phyloP scores from a whole-genome alignment of 1,140 invertebrate species.

The Orius insidiosus region DNA sequence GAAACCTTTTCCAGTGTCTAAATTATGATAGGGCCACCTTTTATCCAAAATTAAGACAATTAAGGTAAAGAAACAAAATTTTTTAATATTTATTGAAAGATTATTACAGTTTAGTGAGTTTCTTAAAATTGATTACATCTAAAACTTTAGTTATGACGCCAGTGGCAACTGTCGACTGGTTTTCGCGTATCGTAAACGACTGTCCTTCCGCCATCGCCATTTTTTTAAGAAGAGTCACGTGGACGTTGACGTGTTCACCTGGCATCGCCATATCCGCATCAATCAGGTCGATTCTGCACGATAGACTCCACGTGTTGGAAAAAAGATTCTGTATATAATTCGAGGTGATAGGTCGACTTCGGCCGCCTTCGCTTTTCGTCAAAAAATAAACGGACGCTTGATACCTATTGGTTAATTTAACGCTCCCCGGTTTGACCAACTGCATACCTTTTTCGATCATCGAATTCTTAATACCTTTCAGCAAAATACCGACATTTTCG shows the following conservation, averaged over 20 bases:
- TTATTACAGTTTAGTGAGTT: slow-evolving; percentile 8
- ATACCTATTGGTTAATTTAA: slow-evolving; percentile 55
- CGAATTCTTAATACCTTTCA: slow-evolving; percentile 56
- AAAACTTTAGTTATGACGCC: slow-evolving; percentile 52
- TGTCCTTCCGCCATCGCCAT: slow-evolving; percentile 69
- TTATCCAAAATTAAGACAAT: too few relatives aligned
- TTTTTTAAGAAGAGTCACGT: slow-evolving; percentile 48
- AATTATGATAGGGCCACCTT: too few relatives aligned
- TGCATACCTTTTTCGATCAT: slow-evolving; percentile 65
- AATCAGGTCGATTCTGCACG: slow-evolving; percentile 48
- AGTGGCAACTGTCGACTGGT: slow-evolving; percentile 62
- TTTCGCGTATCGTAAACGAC: slow-evolving; percentile 70
- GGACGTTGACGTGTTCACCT: slow-evolving; percentile 59
- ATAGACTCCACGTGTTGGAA: slow-evolving; percentile 68
- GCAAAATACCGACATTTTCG: slow-evolving; percentile 70
- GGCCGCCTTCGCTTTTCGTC: slow-evolving; percentile 58
- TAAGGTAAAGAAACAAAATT: too few relatives aligned
- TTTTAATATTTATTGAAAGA: too few relatives aligned
- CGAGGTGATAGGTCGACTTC: slow-evolving; percentile 46
- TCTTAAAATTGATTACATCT: slow-evolving; percentile 7
- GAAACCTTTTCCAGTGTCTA: too few relatives aligned
- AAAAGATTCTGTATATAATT: slow-evolving; percentile 66
- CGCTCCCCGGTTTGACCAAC: slow-evolving; percentile 45
- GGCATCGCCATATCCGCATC: slow-evolving; percentile 67
- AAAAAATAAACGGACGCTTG: slow-evolving; percentile 76